Evolutionary conservation across 2,888 invertebrate species (phyloP).

Genomic region (Priocnemis perturbator): DNA sequence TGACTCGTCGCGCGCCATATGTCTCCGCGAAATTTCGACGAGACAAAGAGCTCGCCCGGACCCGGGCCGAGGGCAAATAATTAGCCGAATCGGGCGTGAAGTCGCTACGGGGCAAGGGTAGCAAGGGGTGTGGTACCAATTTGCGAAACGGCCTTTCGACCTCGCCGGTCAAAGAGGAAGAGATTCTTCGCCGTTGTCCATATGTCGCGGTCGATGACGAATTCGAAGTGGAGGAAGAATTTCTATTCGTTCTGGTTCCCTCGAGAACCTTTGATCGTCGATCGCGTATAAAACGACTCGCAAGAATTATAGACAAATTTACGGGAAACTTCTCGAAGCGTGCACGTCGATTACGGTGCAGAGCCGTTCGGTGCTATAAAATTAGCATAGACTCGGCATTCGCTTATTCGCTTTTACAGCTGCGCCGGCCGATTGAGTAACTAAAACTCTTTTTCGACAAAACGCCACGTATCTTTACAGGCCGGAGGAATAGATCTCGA

Average conservation of each 20-base stretch:
- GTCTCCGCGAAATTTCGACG: constrained; percentile 41
- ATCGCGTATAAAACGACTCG: too few species aligned
- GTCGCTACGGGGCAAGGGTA: constrained; percentile 56
- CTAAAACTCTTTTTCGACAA: background rate
- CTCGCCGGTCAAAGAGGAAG: constrained; percentile 9
- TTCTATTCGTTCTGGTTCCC: background rate
- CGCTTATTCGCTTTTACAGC: too few species aligned
- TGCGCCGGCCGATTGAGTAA: too few species aligned
- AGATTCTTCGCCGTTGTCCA: constrained; percentile 47
- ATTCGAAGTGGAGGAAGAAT: constrained; percentile 4
- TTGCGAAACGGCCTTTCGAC: constrained; percentile 59
- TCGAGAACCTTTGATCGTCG: too few species aligned
- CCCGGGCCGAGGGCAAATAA: constrained; percentile 42
- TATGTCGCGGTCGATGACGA: constrained; percentile 45
- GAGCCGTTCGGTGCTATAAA: too few species aligned
- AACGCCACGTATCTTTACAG: constrained; percentile 5
- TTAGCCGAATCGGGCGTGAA: constrained; percentile 65
- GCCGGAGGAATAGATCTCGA: constrained; percentile 9
- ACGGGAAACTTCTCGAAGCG: too few species aligned
- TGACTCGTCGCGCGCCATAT: constrained; percentile 49
- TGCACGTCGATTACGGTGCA: too few species aligned
- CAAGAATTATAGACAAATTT: too few species aligned
- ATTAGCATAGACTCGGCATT: too few species aligned
- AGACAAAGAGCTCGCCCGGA: constrained; percentile 14
- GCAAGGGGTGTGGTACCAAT: constrained; percentile 66